phyloP scores from a whole-genome alignment of 2,888 invertebrate species.

The Halictus quadricinctus region DNA sequence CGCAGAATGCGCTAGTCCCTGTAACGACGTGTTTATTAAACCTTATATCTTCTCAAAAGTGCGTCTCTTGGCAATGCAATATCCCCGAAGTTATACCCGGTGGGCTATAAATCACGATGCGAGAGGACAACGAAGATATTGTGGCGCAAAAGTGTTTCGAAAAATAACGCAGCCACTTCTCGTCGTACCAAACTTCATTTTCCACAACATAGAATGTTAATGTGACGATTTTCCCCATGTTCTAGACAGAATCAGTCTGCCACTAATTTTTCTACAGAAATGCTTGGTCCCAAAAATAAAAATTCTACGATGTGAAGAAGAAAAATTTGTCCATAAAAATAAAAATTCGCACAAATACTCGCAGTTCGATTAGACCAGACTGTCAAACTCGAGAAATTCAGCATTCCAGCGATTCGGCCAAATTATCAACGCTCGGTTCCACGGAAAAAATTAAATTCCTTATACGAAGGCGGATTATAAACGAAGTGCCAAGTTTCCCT shows the following conservation, averaged over 20 bases:
- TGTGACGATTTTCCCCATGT: no score
- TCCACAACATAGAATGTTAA: background rate
- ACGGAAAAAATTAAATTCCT: no score
- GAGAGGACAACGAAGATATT: background rate
- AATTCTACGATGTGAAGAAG: background rate
- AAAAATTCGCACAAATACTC: no score
- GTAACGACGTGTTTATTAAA: background rate
- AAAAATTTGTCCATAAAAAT: background rate
- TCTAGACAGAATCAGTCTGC: no score
- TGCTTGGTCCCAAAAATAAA: background rate
- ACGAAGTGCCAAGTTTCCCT: no score
- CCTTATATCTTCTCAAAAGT: background rate
- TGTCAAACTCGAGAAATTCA: no score
- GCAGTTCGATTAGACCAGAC: no score
- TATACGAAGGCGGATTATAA: no score
- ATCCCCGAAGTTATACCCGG: background rate
- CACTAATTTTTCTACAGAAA: background rate
- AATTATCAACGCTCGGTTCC: no score
- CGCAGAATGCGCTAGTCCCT: background rate
- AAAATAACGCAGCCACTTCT: background rate
- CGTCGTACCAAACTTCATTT: background rate
- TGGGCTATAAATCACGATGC: background rate
- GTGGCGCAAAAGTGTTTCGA: background rate
- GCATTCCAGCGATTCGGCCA: no score
- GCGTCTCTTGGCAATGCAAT: background rate